Conservation (phyloP, 2,113 vertebrate species). For the Cygnus buccinator region DNA sequence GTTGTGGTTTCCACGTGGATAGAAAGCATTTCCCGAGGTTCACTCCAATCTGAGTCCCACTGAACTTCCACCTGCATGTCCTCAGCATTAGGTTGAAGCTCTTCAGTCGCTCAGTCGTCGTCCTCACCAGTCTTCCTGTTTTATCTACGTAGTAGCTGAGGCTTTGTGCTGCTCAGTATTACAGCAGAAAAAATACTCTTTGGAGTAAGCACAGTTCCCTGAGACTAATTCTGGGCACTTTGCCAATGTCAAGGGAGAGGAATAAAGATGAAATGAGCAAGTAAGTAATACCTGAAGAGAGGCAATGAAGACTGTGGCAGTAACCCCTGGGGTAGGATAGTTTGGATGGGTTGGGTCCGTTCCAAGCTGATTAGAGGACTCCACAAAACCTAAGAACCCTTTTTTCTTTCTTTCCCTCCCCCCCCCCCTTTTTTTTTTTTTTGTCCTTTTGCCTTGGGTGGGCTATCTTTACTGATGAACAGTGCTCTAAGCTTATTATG, state of each 20-base stretch:
- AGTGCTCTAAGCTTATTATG: neutral
- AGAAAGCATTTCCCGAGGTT: neutral
- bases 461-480: neutral
- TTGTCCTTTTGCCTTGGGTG: neutral
- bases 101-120: neutral
- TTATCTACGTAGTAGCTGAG: neutral
- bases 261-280: neutral
- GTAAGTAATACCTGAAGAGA: neutral
- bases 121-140: neutral
- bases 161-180: neutral
- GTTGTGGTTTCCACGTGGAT: neutral
- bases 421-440: neutral
- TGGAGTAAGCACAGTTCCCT: neutral
- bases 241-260: neutral
- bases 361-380: neutral
- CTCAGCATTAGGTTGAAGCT: neutral
- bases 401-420: neutral
- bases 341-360: neutral
- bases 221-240: neutral
- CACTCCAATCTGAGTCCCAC: neutral
- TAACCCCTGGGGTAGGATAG: neutral
- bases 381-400: neutral
- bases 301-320: neutral
- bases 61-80: neutral
- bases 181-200: neutral